Conservation (phyloP, 2,888 invertebrate genomes). For the Eupithecia abbreviata region DNA sequence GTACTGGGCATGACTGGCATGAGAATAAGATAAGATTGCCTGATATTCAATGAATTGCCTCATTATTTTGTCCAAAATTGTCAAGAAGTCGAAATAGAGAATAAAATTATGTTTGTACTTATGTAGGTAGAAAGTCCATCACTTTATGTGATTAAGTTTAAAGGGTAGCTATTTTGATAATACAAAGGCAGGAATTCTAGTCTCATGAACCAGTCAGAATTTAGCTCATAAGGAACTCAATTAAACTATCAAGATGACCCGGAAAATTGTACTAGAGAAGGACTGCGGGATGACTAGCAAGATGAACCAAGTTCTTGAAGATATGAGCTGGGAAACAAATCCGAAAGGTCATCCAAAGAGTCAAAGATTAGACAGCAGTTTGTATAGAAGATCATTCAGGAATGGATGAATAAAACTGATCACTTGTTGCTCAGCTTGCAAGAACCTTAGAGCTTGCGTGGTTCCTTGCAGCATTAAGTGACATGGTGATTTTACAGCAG, state of each 20-base stretch:
- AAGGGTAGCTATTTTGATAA: not conserved
- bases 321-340: not conserved
- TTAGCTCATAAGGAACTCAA: not conserved
- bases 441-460: constrained; percentile 8
- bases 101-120: not conserved
- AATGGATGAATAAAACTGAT: constrained; percentile 20
- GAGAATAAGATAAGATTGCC: constrained; percentile 13
- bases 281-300: not conserved
- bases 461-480: not conserved
- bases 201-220: not conserved
- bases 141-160: not conserved
- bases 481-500: not conserved
- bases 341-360: not conserved
- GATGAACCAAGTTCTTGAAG: not conserved
- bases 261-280: not conserved
- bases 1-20: constrained; percentile 16
- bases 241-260: not conserved
- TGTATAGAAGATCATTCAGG: constrained; percentile 17
- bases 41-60: constrained; percentile 7
- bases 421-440: constrained; percentile 33
- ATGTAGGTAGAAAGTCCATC: not conserved
- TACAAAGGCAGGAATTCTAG: not conserved
- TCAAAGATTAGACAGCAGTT: not conserved
- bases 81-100: not conserved
- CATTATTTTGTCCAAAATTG: constrained; percentile 6